Evolutionary conservation across 2,797 vertebrate genomes (phyloP).

Genomic region (Acanthurus leucopareius): DNA sequence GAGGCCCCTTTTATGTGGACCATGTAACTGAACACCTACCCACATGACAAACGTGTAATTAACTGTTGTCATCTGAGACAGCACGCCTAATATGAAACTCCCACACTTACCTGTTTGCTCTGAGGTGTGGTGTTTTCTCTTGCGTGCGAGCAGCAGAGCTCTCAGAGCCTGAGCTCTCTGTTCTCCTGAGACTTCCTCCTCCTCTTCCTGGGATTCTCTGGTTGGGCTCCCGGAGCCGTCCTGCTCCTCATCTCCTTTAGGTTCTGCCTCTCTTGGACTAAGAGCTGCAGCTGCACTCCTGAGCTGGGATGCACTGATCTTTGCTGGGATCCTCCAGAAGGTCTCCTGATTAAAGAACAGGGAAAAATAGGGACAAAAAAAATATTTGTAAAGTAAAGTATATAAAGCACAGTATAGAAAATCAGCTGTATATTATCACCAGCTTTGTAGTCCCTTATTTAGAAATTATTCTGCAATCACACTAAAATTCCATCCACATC

Average conservation of each 20-base stretch:
- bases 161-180: constrained; percentile 81
- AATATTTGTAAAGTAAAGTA: too few species aligned
- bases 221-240: constrained; percentile 12
- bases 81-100: constrained; percentile 5
- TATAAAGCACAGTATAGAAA: too few species aligned
- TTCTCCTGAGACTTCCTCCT: constrained; percentile 60
- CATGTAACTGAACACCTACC: constrained; percentile 20
- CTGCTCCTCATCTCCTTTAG: constrained; percentile 20
- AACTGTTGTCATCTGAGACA: constrained; percentile 26
- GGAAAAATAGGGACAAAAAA: constrained; percentile 1
- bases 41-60: constrained; percentile 39
- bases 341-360: constrained; percentile 85
- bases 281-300: constrained; percentile 84
- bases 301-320: constrained; percentile 86
- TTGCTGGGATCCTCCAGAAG: constrained; percentile 96
- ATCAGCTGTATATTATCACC: background rate
- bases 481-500: background rate
- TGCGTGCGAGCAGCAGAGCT: constrained; percentile 80
- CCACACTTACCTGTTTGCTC: constrained; percentile 66
- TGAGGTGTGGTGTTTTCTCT: constrained; percentile 78
- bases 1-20: background rate
- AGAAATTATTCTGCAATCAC: background rate
- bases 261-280: constrained; percentile 51
- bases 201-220: constrained; percentile 32
- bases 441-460: background rate